phyloP scores from a whole-genome alignment of 2,797 vertebrate genomes.

The Micrastur ruficollis region DNA sequence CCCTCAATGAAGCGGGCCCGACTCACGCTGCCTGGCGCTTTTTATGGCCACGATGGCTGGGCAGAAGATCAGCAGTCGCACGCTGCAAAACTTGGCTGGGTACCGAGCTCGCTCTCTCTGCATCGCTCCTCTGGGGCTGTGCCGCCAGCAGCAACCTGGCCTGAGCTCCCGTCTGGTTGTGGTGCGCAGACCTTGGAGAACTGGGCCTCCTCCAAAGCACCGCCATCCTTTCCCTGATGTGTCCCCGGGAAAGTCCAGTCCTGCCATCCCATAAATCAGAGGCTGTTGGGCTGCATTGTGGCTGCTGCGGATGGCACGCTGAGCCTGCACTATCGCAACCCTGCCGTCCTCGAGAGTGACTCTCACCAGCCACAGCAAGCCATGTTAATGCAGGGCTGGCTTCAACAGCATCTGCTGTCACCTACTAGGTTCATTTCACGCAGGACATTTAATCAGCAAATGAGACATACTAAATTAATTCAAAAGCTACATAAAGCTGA shows the following conservation, averaged over 20 bases:
- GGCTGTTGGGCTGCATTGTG: fast-evolving
- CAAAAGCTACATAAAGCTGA: neutral
- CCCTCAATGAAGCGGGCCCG: neutral
- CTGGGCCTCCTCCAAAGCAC: neutral
- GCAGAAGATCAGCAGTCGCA: neutral
- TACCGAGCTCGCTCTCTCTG: neutral
- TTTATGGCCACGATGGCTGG: neutral
- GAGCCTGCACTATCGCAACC: fast-evolving
- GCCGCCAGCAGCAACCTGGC: neutral
- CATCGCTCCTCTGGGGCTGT: neutral
- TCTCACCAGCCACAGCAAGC: neutral
- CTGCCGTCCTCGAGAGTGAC: neutral
- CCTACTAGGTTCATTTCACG: neutral
- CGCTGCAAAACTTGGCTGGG: neutral
- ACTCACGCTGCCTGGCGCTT: neutral
- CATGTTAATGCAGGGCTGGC: neutral
- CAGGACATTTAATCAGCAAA: neutral
- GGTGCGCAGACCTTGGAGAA: fast-evolving
- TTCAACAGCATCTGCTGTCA: neutral
- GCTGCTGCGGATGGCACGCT: neutral
- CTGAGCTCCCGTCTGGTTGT: neutral
- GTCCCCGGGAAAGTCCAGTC: fast-evolving
- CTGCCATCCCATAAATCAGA: neutral
- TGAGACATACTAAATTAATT: neutral
- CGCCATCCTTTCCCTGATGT: neutral